Base-by-base conservation (phyloP, 2,888 invertebrate genomes). In the Tribolium freemani region DNA sequence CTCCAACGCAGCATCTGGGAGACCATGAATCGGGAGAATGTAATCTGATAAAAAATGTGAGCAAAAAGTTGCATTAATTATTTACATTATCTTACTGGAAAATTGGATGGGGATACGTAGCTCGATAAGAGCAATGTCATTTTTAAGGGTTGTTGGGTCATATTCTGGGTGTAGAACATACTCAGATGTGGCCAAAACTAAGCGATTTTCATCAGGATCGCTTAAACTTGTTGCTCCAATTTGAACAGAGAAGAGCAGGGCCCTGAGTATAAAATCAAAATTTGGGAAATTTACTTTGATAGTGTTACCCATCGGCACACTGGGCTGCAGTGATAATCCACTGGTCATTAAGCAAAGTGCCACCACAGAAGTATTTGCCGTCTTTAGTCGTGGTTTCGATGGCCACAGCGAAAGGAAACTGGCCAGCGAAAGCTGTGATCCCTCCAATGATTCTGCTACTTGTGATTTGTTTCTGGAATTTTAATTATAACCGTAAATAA, bases 111-210 rank as follows among this genome's bases (percentile, higher is more conserved):
- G 53, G 20, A 54, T 53, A n/a, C 66, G 31, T 1, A 66, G 13
- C 11, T 45, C 31, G 6, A 66, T 66, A 3, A 66, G 16, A 9
- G 44, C 66, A 21, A 66, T 26, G 30, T 66, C 54, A 10, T 53
- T 53, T 10, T 66, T 53, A 2, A 54, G 11, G 16, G 54, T 66
- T 1, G 8, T 1, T 2, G 54, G 45, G 11, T 66, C 31, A 11
- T 20, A 66, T n/a, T 46, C 54, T 9, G 66, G 66, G 53, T 66
- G 53, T 1, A 66, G 13, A n/a, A 45, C 11, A 11, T 66, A 66
- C n/a, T 38, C 44, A 44, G 53, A 53, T 20, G 54, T 45, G 3
- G 66, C 21, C 11, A 66, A 31, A 26, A 20, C 30, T 10, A 54
- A 2, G 2, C 66, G 38, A 11, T 66, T 66, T 26, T 13, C 8